Base-by-base conservation (phyloP, 2,888 invertebrate species). In the Lordiphosa fenestrarum region DNA sequence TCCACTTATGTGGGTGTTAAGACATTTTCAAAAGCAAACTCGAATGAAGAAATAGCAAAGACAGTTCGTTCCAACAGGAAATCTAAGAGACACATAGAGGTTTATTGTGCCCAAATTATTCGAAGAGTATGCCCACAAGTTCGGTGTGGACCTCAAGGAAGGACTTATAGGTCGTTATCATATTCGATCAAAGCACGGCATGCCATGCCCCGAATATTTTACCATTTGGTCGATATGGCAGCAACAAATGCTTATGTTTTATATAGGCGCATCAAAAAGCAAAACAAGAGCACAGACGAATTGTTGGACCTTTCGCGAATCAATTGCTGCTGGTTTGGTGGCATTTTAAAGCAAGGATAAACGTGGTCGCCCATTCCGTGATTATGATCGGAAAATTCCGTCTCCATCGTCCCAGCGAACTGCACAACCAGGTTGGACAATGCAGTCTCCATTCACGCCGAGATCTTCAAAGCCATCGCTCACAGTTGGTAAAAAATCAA, bases 101-200 rank as follows among this genome's bases (percentile, higher is more conserved):
- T 51, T 40, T 53, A 69, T 39, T 75, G 70, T 25, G 70, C 76
- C 9, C 38, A 38, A 49, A 49, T 49, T 49, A 15, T 49, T 10
- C 6, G 9, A 6, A 6, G 35, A 47, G 6, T 36, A 36, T 35
- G 19, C 40, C 21, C 4, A 51, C n/a, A 35, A 19, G 33, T 12
- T 33, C 12, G 23, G 41, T n/a, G 37, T 12, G 6, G 23, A 48
- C 9, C 7, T 44, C 7, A 44, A 33, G 42, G 48, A 48, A 25
- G 21, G 48, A n/a, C 21, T 48, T 7, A 23, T 48, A 38, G 48
- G 35, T 35, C 46, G 46, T 12, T 48, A 48, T 12, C 15, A 15
- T 15, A 15, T 15, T 15, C 15, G 15, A 1, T 15, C 15, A 15
- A 15, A 15, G 2, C 15, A 15, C 15, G 15, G 15, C 1, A 15